phyloP scores from a whole-genome alignment of 2,888 invertebrate species.

The Sthenelais limicola region DNA sequence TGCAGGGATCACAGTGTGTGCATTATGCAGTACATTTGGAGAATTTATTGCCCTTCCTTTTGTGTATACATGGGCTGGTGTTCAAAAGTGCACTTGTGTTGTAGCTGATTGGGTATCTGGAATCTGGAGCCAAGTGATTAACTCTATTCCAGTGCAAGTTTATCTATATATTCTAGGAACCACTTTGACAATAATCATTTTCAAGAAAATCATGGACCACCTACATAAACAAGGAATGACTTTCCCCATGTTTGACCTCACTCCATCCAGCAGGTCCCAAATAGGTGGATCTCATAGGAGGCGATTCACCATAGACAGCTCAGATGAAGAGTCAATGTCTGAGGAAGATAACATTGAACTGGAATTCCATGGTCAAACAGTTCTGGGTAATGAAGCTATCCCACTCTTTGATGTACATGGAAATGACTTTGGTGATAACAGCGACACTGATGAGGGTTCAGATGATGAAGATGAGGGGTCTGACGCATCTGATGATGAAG shows the following conservation, averaged over 20 bases:
- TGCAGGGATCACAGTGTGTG: no score
- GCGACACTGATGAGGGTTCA: constrained; percentile 1
- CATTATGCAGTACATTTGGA: no score
- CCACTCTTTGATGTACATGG: neutral
- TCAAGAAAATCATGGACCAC: constrained; percentile 17
- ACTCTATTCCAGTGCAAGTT: neutral
- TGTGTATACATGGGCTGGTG: no score
- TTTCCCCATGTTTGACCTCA: constrained; percentile 6
- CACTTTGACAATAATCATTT: constrained; percentile 1
- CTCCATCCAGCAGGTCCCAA: neutral
- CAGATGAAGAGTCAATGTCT: constrained; percentile 36
- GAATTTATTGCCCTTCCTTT: no score
- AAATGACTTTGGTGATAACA: neutral
- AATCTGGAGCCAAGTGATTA: no score
- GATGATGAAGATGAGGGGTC: neutral
- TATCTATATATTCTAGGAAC: constrained; percentile 23
- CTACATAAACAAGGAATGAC: constrained; percentile 25
- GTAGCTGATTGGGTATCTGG: no score
- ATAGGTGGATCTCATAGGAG: neutral
- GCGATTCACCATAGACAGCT: constrained; percentile 17
- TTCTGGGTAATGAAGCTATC: no score
- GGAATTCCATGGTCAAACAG: no score
- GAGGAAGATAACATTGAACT: neutral
- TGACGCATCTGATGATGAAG: constrained; percentile 7
- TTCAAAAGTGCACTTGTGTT: no score